Evolutionary conservation across 2,113 vertebrate genomes (phyloP).

Genomic region (Spea multiplicata): DNA sequence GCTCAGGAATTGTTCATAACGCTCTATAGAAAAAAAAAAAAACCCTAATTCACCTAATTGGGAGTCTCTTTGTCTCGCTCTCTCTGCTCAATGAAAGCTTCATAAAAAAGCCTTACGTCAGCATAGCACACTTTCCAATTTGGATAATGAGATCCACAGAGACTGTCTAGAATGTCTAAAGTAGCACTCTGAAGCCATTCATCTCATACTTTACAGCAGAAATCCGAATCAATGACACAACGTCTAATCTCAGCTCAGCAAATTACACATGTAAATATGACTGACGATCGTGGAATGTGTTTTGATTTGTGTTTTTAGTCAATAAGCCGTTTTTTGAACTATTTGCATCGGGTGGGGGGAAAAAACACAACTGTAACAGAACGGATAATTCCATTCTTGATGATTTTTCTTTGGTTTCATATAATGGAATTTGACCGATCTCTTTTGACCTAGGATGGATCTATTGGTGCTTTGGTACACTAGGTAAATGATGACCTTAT

Average conservation of each 20-base stretch:
- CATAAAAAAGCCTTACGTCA: conserved; percentile 35
- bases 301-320: no score
- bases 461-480: no score
- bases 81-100: conserved; percentile 18
- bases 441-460: no score
- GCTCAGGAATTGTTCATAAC: neutral
- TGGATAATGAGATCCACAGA: conserved; percentile 41
- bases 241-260: neutral
- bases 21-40: neutral
- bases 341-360: no score
- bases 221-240: conserved; percentile 10
- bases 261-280: neutral
- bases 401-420: no score
- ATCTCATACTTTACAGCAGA: neutral
- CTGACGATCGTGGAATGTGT: neutral
- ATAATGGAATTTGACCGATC: no score
- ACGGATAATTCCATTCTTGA: no score
- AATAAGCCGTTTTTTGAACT: no score
- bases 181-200: conserved; percentile 7
- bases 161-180: conserved; percentile 8
- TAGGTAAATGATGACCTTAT: no score
- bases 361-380: no score
- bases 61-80: neutral
- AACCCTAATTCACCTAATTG: conserved; percentile 28
- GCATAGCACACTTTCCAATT: conserved; percentile 27